Evolutionary conservation across 2,888 invertebrate species (phyloP).

Genomic region (Capitulum mitella): DNA sequence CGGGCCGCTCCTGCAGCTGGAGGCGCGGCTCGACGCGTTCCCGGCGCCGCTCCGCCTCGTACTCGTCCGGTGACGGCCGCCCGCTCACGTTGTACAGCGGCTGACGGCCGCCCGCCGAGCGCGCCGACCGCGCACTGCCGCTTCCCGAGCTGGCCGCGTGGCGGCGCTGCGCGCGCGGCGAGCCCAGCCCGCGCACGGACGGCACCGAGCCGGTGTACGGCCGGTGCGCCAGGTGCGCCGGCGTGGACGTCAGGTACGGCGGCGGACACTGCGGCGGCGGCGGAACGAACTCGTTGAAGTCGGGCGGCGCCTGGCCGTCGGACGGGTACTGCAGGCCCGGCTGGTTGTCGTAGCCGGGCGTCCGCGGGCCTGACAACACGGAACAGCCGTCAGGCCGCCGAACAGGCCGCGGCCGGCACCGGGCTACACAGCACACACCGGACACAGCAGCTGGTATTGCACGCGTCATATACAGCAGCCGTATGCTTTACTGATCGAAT

Average conservation of each 20-base stretch:
- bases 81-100: slow-evolving; percentile 15
- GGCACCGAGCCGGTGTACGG: background rate
- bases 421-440: too few relatives aligned
- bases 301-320: background rate
- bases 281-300: slow-evolving; percentile 22
- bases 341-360: background rate
- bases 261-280: background rate
- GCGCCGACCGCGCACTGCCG: background rate
- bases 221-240: background rate
- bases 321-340: background rate
- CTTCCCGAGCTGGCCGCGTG: background rate
- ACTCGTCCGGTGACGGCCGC: background rate
- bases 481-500: too few relatives aligned
- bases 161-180: slow-evolving; percentile 17
- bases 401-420: too few relatives aligned
- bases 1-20: background rate
- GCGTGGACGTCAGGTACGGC: background rate
- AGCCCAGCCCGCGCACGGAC: slow-evolving; percentile 5
- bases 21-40: background rate
- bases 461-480: too few relatives aligned
- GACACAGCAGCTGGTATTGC: too few relatives aligned
- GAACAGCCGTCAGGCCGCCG: background rate
- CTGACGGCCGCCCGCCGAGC: slow-evolving; percentile 11
- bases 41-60: background rate
- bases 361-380: background rate